Base-by-base conservation (phyloP, 2,113 vertebrate genomes). In the Phocoena sinus region DNA sequence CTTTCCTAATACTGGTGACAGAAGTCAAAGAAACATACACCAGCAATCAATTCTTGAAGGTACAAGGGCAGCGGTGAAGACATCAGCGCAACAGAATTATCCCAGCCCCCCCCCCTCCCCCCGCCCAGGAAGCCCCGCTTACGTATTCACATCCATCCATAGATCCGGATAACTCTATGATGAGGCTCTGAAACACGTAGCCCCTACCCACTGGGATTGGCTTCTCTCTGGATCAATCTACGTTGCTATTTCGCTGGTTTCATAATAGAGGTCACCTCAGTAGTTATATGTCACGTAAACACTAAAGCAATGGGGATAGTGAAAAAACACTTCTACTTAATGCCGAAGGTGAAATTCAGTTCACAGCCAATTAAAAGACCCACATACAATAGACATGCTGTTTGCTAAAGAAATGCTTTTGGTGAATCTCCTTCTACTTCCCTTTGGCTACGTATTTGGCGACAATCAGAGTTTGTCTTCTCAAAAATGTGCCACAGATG, bases 301-400 rank as follows among this genome's bases (percentile, higher is more conserved):
- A 76, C n/a, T 56, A 68, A 95, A 88, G 33, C 68, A 92, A 23
- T 5, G 20, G 41, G 26, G 44, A n/a, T 3, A 81, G 76, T 58
- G 60, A 81, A 76, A 90, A 86, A 96, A 89, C 53, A 47, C n/a
- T 92, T 84, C 31, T 14, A 33, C 76, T 81, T 65, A 97, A 68
- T 63, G 95, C 53, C 93, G 81, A 92, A 87, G 93, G 95, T 94
- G 84, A 97, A 96, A 77, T 85, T 93, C 84, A 65, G n/a, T 96
- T 96, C 94, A 77, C 31, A 73, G 68, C 7, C 84, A 81, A 15
- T 91, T 76, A 68, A 70, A 81, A 88, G 83, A 36, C 25, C 50
- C 70, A 36, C 6, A 14, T 9, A 94, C 63, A 87, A 88, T 58
- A 77, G 96, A 74, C 6, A 1, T 1, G 70, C 60, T 96, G 28